phyloP scores from a whole-genome alignment of 2,797 vertebrate species.

The Psittacula derbiana region DNA sequence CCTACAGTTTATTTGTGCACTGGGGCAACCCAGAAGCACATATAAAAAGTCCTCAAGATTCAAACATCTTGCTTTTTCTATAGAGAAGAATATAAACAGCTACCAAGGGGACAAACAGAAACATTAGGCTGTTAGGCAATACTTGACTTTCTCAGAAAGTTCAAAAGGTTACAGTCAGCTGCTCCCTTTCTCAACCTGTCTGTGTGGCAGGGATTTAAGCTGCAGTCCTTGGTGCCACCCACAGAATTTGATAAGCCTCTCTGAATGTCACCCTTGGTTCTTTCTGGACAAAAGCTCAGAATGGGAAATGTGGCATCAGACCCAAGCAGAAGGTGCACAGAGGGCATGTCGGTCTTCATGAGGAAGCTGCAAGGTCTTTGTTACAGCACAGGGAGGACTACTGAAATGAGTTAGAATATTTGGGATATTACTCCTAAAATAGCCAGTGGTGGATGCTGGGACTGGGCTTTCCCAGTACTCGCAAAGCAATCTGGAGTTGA shows the following conservation, averaged over 20 bases:
- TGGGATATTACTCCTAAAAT: neutral
- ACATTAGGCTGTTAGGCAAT: conserved; percentile 16
- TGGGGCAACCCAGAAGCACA: neutral
- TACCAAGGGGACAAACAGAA: conserved; percentile 53
- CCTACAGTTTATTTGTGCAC: conserved; percentile 60
- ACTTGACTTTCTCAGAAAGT: conserved; percentile 55
- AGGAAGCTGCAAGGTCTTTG: neutral
- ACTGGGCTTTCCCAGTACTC: neutral
- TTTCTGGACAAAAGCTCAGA: neutral
- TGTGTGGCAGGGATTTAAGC: neutral
- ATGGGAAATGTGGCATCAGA: neutral
- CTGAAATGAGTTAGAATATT: neutral
- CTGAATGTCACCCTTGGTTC: neutral
- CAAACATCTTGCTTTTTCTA: conserved; percentile 32
- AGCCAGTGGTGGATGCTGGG: neutral
- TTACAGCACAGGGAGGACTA: fast-evolving
- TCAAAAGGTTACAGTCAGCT: conserved; percentile 52
- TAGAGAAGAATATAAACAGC: conserved; percentile 10
- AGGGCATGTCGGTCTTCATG: fast-evolving
- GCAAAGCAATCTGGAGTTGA: neutral
- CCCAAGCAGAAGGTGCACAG: neutral
- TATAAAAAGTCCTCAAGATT: conserved; percentile 8
- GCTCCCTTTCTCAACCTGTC: conserved; percentile 20
- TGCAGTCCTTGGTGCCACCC: neutral
- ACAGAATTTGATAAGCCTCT: neutral